Evolutionary conservation across 1,140 invertebrate species (phyloP).

Genomic region (Trichomalopsis sarcophagae): DNA sequence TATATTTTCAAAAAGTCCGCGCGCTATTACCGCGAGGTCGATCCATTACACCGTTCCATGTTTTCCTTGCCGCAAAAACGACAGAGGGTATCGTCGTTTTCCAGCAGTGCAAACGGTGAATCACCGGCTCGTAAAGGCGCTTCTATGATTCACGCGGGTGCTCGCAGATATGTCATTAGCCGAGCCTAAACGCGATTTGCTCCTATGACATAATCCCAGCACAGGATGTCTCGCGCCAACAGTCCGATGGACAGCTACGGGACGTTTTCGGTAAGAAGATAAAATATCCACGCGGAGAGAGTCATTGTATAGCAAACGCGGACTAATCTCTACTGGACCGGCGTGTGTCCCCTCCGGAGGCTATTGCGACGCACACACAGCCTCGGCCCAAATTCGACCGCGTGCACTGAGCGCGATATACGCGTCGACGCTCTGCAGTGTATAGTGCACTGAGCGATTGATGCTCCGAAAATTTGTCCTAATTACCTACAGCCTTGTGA

Average conservation of each 20-base stretch:
- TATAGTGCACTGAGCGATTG: no score
- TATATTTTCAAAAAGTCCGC: no score
- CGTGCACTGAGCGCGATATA: no score
- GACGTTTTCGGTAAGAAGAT: background rate
- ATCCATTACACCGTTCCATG: no score
- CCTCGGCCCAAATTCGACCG: constrained; percentile 1
- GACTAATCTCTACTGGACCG: no score
- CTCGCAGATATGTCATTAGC: background rate
- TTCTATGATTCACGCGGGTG: background rate
- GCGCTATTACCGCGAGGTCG: no score
- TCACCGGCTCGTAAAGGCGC: background rate
- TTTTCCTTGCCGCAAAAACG: no score
- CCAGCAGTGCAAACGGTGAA: background rate
- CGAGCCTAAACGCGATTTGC: no score
- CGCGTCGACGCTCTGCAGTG: background rate
- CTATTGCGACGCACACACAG: background rate
- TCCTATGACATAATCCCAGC: background rate
- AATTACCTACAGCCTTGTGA: background rate
- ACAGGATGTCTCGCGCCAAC: background rate
- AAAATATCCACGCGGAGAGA: no score
- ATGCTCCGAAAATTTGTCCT: background rate
- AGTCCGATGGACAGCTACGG: background rate
- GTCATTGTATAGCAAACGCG: background rate
- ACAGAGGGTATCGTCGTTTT: no score
- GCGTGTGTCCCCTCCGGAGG: background rate